phyloP scores from a whole-genome alignment of 2,113 vertebrate species.

The Columba janthina region DNA sequence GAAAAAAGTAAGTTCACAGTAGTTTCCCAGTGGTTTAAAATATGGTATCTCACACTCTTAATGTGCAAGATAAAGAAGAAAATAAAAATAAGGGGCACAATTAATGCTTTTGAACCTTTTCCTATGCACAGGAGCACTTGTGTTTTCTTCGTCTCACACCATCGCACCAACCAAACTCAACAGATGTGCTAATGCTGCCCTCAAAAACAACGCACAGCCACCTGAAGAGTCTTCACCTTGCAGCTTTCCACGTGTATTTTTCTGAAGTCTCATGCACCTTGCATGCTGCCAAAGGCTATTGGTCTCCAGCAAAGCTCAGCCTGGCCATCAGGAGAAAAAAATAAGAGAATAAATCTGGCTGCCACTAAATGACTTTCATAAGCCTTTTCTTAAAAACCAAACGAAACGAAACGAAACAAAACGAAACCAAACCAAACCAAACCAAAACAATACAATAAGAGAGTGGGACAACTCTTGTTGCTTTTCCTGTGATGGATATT shows the following conservation, averaged over 20 bases:
- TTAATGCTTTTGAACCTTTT: neutral
- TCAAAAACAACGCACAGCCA: neutral
- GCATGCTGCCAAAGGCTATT: neutral
- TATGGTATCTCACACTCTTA: neutral
- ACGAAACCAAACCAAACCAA: too few species aligned
- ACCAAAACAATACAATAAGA: neutral
- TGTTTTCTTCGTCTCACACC: neutral
- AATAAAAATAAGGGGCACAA: neutral
- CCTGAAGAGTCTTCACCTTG: neutral
- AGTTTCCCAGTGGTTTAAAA: neutral
- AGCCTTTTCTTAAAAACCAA: neutral
- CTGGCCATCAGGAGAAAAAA: neutral
- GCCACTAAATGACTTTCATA: neutral
- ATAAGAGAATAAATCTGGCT: neutral
- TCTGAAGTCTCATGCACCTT: neutral
- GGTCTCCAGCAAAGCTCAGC: neutral
- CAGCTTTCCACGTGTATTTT: neutral
- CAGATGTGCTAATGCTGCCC: neutral
- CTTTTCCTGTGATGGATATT: neutral
- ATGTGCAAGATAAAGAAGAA: neutral
- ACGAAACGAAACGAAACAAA: too few species aligned
- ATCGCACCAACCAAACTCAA: neutral
- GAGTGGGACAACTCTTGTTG: neutral
- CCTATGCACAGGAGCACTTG: neutral
- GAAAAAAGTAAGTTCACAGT: neutral